Base-by-base conservation (phyloP, 1,140 invertebrate genomes). In the Platorchestia sp. region DNA sequence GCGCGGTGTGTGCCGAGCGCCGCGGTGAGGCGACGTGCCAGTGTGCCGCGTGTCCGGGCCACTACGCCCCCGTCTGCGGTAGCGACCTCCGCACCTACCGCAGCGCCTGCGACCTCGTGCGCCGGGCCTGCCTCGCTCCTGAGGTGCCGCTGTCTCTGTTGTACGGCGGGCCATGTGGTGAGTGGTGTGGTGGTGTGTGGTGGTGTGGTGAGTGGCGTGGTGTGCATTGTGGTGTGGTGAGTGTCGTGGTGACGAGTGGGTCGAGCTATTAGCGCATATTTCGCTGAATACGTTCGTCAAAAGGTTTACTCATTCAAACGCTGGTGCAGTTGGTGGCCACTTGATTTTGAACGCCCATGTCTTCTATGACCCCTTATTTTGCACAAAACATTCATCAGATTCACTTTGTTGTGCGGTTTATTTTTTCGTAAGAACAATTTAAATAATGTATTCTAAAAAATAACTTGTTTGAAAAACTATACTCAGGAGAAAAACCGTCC, bases 71-170 rank as follows among this genome's bases (percentile, higher is more conserved):
- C 0, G 98, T 99, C 41, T 99, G 99, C 96, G 96, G 96, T 51
- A 98, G 98, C 75, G 98, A 99, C 97, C 98, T 98, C 89, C 98
- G 98, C 96, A 98, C 98, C 95, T 99, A 99, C 97, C 98, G 98
- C 95, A 99, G 99, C 97, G 98, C 98, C 96, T 99, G 99, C 97
- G 98, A 98, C 97, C 98, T 99, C 96, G 98, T 98, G 96, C 97
- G 98, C 45, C 98, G 99, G 97, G 98, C 98, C 27, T 99, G 98
- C 97, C 97, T 98, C 95, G 98, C 98, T 96, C 97, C 98, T 87
- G 98, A 98, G 96, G 98, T 99, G 19, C 96, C 97, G 97, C 95
- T 98, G 98, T n/a, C 97, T 98, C 14, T 98, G 98, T 97, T 97
- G 98, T 96, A 99, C 97, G 97, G 98, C 96, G 98, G 98, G 96